phyloP scores from a whole-genome alignment of 2,113 vertebrate species.

The Elachura formosa region DNA sequence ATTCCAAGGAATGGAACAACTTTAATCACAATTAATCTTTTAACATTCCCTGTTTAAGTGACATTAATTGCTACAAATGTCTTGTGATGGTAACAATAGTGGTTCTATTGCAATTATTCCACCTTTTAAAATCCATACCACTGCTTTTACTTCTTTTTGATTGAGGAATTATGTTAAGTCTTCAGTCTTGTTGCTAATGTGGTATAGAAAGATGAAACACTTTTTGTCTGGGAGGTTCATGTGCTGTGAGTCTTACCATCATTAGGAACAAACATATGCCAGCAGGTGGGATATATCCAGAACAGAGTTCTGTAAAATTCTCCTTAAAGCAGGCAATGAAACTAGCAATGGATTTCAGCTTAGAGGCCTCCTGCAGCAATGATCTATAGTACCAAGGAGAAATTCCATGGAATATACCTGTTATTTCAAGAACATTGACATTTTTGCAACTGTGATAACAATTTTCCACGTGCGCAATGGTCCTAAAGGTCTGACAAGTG shows the following conservation, averaged over 20 bases:
- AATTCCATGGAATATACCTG: background rate
- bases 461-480: background rate
- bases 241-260: conserved; percentile 27
- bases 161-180: background rate
- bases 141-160: background rate
- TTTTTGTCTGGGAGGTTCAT: conserved; percentile 44
- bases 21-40: conserved; percentile 4
- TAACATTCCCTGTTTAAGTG: background rate
- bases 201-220: conserved; percentile 31
- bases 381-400: background rate
- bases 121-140: background rate
- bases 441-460: background rate
- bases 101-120: background rate
- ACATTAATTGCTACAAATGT: background rate
- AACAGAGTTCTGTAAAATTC: conserved; percentile 42
- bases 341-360: conserved; percentile 11
- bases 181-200: background rate
- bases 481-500: background rate
- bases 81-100: background rate
- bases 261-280: conserved; percentile 58
- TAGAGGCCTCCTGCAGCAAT: conserved; percentile 33
- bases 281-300: conserved; percentile 50
- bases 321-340: conserved; percentile 42
- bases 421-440: background rate
- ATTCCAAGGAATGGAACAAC: background rate